These are phyloP conservation scores for Xyrichtys novacula DNA, from an alignment of 2,797 vertebrate species.

Conservation along the genomic window DNA sequence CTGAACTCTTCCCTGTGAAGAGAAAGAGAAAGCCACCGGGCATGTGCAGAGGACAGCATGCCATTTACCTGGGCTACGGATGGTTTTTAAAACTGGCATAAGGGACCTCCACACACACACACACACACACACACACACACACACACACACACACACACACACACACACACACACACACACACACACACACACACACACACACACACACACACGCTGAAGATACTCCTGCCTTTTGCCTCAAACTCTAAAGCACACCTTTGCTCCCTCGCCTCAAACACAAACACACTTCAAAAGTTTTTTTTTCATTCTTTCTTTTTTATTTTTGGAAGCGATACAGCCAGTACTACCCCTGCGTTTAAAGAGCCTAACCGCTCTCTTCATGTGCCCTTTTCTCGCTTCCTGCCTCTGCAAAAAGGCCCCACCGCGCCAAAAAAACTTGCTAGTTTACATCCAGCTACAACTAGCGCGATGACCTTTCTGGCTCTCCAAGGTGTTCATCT, in stretches of 20 bases:
- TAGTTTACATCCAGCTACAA: slow-evolving; percentile 68
- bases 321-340: slow-evolving; percentile 78
- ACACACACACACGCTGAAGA: slow-evolving; percentile 34
- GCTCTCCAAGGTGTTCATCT: slow-evolving; percentile 59
- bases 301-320: slow-evolving; percentile 63
- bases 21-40: slow-evolving; percentile 81
- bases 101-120: slow-evolving; percentile 60
- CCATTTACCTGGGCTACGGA: slow-evolving; percentile 85
- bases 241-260: slow-evolving; percentile 82
- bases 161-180: no score
- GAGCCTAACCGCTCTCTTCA: slow-evolving; percentile 76
- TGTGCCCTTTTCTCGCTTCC: slow-evolving; percentile 74
- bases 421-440: slow-evolving; percentile 36
- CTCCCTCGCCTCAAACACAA: slow-evolving; percentile 80
- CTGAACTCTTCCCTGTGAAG: slow-evolving; percentile 83
- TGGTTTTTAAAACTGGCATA: slow-evolving; percentile 79
- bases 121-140: slow-evolving; percentile 41
- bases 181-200: slow-evolving; percentile 14
- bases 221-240: slow-evolving; percentile 77
- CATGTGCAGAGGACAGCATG: slow-evolving; percentile 85
- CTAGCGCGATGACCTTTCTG: slow-evolving; percentile 58
- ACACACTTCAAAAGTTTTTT: slow-evolving; percentile 78
- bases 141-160: slow-evolving; percentile 32
- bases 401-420: slow-evolving; percentile 71
- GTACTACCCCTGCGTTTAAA: slow-evolving; percentile 70